Evolutionary conservation across 2,113 vertebrate species (phyloP), one percentile per base, ranked within the genome.

Genomic region (Chionomys nivalis): DNA sequence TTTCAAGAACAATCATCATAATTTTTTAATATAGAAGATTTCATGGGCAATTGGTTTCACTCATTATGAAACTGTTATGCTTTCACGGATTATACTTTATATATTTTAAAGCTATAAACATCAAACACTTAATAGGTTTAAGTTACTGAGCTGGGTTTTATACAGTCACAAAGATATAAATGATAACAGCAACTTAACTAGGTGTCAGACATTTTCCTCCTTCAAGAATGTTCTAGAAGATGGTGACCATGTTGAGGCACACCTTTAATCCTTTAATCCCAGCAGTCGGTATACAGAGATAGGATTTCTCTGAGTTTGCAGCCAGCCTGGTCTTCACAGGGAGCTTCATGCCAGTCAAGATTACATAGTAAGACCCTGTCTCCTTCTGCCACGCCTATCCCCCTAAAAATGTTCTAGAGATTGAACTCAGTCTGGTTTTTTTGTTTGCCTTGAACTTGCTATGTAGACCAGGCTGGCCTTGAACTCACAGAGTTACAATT

Each of bases 81-180:
- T 94, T 73, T 85, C 47, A 95, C 3, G 31, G 33, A 93, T 77
- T 3, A 68, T 21, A 76, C 65, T 94, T 88, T 75, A 36, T 14
- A 52, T 77, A 93, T 94, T 93, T 91, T 89, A 96, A 93, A 82
- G 75, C 36, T 65, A 89, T 83, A 91, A 94, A 92, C 33, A 83
- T n/a, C 81, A 86, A 86, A 86, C 92, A 75, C 17, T 86, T n/a
- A 95, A 21, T 28, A 94, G 55, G 87, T 83, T 21, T 39, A 96
- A 89, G 89, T 89, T 82, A 91, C 33, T 88, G n/a, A 89, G 55
- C 16, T 79, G 89, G 47, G 21, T 83, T 95, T 72, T 90, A 33
- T n/a, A 87, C n/a, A n/a, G 33, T 82, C 89, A 93, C 21, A 92
- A 44, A 93, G n/a, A 28, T 78, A 1, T 91, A 75, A 90, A 79